Base-by-base conservation (phyloP, 2,113 vertebrate genomes). In the Amia ocellicauda region DNA sequence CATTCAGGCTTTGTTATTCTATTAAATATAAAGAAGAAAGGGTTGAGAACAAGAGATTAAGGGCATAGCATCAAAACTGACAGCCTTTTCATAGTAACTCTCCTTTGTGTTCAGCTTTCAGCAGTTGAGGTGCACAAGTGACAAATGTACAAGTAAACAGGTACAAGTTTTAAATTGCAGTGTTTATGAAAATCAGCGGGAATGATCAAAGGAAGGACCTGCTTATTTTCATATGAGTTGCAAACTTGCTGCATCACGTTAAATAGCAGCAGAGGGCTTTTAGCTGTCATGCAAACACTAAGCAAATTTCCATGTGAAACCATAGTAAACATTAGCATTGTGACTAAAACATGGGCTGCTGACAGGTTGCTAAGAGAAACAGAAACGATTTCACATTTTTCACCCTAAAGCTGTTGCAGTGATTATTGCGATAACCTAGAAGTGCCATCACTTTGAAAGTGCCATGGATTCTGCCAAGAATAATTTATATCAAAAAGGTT, bases 341-440 rank as follows among this genome's bases (percentile, higher is more conserved):
- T 47, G n/a, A 17, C 9, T 47, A n/a, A 41, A 28, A 10, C 42
- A 60, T 1, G n/a, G 8, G 5, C 24, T 28, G 23, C 24, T 27
- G n/a, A 42, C 10, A n/a, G 28, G 58, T 60, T 60, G 42, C 43
- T 60, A 40, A 31, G 40, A 45, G 22, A 60, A 24, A 43, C 23
- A 26, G 20, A 45, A 60, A 60, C 58, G 23, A 59, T 43, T 59
- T 16, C 9, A 28, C n/a, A 60, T 49, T 26, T 45, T 47, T 60
- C 24, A 49, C 42, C 22, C 42, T 24, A 60, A 24, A 42, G 42
- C 42, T 42, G 16, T n/a, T 29, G 58, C 24, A 27, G 43, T 13
- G 40, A 41, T 60, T 49, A 42, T 41, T 47, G 23, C 29, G 24
- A 49, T 47, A 60, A 60, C n/a, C n/a, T n/a, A n/a, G n/a, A n/a